Evolutionary conservation across 2,797 vertebrate genomes (phyloP).

Genomic region (Hybognathus amarus): DNA sequence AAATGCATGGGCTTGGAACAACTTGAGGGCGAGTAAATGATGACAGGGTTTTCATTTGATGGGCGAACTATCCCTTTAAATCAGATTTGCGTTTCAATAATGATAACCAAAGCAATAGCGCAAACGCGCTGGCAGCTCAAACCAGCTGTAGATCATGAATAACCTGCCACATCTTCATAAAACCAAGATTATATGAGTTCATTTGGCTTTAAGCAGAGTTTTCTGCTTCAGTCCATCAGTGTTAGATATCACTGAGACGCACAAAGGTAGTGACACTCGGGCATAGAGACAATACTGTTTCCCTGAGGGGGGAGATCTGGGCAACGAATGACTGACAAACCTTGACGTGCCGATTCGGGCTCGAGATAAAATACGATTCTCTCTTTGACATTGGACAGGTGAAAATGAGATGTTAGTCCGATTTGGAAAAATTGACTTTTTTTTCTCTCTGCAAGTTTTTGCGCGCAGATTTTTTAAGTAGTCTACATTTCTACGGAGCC

Average conservation of each 20-base stretch:
- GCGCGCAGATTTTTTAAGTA: too few species aligned
- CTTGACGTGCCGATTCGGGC: background rate
- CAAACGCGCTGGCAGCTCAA: background rate
- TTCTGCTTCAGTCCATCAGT: constrained; percentile 24
- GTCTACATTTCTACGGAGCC: too few species aligned
- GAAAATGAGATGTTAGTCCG: background rate
- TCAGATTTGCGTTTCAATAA: background rate
- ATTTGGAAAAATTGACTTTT: too few species aligned
- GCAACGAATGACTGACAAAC: background rate
- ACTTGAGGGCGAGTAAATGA: too few species aligned
- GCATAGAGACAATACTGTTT: constrained; percentile 13
- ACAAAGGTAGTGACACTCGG: background rate
- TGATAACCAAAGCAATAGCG: background rate
- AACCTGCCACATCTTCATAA: constrained; percentile 3
- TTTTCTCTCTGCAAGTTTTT: too few species aligned
- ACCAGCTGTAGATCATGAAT: background rate
- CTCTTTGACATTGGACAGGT: background rate
- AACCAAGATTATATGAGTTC: background rate
- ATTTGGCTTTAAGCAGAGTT: background rate
- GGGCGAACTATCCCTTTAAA: too few species aligned
- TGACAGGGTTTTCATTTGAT: too few species aligned
- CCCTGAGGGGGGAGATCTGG: background rate
- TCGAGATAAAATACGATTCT: background rate
- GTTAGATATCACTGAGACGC: background rate
- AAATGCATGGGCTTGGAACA: too few species aligned